These are phyloP conservation scores for Setipinna tenuifilis DNA, from an alignment of 2,797 vertebrate genomes.

Conservation along the genomic window DNA sequence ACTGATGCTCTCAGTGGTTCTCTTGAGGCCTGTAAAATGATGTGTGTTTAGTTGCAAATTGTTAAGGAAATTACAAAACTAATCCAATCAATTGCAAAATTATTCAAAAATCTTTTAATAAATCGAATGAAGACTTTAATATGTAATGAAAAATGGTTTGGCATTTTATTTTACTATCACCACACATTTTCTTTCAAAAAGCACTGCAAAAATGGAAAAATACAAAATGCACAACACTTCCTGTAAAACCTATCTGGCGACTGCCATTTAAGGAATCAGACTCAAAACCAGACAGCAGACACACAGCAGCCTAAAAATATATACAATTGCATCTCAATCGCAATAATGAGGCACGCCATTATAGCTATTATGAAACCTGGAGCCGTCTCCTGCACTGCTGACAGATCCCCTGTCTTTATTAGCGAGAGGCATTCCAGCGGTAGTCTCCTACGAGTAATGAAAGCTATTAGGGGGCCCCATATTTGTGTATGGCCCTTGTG, in stretches of 20 bases:
- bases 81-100: slow-evolving; percentile 32
- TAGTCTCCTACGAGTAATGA: slow-evolving; percentile 1
- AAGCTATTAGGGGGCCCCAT: background rate
- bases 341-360: background rate
- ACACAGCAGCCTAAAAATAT: background rate
- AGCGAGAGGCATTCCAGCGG: slow-evolving; percentile 1
- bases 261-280: background rate
- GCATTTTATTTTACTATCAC: background rate
- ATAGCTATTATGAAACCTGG: background rate
- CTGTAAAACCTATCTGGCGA: background rate
- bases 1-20: slow-evolving; percentile 29
- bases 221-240: background rate
- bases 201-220: background rate
- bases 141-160: background rate
- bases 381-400: background rate
- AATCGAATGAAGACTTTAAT: background rate
- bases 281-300: background rate
- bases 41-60: slow-evolving; percentile 29
- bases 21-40: slow-evolving; percentile 29
- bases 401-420: background rate
- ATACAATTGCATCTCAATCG: slow-evolving; percentile 6
- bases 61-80: slow-evolving; percentile 31
- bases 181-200: background rate
- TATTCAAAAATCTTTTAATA: slow-evolving; percentile 14
- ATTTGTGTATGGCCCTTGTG: background rate